Conservation (phyloP, 2,888 invertebrate species). For the Boloria selene region DNA sequence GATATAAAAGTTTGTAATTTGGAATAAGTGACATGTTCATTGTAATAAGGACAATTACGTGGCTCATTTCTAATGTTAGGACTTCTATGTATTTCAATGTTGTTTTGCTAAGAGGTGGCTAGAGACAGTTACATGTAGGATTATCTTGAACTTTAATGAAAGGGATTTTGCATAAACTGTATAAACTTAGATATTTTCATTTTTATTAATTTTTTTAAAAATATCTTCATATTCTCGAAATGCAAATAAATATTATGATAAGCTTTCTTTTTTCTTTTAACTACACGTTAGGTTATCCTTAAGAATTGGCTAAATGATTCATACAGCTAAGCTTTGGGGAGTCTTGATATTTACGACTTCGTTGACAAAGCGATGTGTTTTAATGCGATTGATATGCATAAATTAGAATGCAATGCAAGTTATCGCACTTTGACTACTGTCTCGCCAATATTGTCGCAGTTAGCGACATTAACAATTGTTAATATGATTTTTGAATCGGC, state of each 20-base stretch:
- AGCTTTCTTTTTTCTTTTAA: constrained; percentile 57
- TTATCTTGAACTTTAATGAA: neutral
- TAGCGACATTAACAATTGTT: constrained; percentile 49
- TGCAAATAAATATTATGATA: constrained; percentile 75
- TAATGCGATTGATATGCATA: constrained; percentile 72
- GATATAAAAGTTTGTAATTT: constrained; percentile 24
- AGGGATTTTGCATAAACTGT: constrained; percentile 14
- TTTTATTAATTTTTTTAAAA: constrained; percentile 19
- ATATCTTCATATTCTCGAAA: constrained; percentile 41
- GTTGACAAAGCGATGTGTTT: constrained; percentile 78
- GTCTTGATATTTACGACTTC: constrained; percentile 55
- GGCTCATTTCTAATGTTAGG: constrained; percentile 28
- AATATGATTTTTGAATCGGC: constrained; percentile 68
- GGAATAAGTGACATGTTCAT: constrained; percentile 19
- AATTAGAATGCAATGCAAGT: constrained; percentile 74
- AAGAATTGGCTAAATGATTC: constrained; percentile 42
- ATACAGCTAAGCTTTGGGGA: constrained; percentile 68
- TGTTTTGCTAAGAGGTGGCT: constrained; percentile 23
- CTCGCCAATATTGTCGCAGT: constrained; percentile 61
- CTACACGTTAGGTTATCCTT: constrained; percentile 69
- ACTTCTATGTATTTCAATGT: constrained; percentile 26
- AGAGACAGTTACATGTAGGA: constrained; percentile 17
- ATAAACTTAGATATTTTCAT: constrained; percentile 20
- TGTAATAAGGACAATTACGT: constrained; percentile 19
- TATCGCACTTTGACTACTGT: constrained; percentile 67